These are phyloP conservation scores for Rhagophthalmus giganteus DNA, from an alignment of 2,888 invertebrate species.

Conservation along the genomic window DNA sequence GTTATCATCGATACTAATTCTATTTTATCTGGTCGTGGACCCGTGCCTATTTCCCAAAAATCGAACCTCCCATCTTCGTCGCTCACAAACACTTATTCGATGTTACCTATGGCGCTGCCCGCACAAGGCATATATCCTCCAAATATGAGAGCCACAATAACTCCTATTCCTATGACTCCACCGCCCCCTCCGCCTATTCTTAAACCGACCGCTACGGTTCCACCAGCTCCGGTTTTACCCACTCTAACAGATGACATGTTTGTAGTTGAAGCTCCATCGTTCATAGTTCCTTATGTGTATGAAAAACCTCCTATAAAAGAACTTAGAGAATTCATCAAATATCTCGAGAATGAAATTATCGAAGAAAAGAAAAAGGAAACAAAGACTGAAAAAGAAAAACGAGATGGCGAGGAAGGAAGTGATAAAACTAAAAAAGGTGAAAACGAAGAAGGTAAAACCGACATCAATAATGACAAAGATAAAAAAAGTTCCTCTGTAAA, in stretches of 20 bases:
- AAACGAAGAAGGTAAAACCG: slow-evolving; percentile 52
- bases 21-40: slow-evolving; percentile 65
- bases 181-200: slow-evolving; percentile 50
- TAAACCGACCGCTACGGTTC: slow-evolving; percentile 37
- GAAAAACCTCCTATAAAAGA: slow-evolving; percentile 84
- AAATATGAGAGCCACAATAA: slow-evolving; percentile 62
- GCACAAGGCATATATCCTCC: slow-evolving; percentile 68
- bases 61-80: slow-evolving; percentile 45
- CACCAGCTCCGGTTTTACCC: slow-evolving; percentile 69
- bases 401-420: slow-evolving; percentile 47
- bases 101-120: slow-evolving; percentile 59
- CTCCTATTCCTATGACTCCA: slow-evolving; percentile 58
- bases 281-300: slow-evolving; percentile 91
- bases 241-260: slow-evolving; percentile 90
- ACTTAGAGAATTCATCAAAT: slow-evolving; percentile 71
- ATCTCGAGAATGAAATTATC: slow-evolving; percentile 66
- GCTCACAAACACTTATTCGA: slow-evolving; percentile 50
- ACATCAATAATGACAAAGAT: slow-evolving; percentile 61
- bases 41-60: slow-evolving; percentile 57
- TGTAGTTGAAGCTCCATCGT: slow-evolving; percentile 89
- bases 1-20: slow-evolving; percentile 81
- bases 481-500: slow-evolving; percentile 52
- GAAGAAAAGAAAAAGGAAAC: slow-evolving; percentile 63
- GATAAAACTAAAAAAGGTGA: slow-evolving; percentile 54
- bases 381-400: slow-evolving; percentile 51